phyloP scores from a whole-genome alignment of 92 coral and sea anemone species.

The Heteractis magnifica region DNA sequence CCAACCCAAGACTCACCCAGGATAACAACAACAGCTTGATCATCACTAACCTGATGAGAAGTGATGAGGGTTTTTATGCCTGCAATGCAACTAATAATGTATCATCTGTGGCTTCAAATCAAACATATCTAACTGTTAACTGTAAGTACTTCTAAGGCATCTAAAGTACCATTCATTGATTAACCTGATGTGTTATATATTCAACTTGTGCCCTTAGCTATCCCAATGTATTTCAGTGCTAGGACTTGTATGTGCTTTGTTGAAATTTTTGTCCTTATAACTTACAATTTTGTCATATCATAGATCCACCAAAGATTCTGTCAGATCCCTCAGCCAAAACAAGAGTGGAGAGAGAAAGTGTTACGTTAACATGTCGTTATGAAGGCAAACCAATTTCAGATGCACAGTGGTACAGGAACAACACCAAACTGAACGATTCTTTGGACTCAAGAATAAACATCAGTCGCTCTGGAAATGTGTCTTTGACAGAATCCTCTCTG shows the following conservation, averaged over 20 bases:
- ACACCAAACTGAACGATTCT: background rate
- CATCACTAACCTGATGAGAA: background rate
- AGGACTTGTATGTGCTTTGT: no score
- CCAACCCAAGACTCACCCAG: background rate
- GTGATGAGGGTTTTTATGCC: background rate
- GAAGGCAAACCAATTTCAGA: slow-evolving; percentile 29
- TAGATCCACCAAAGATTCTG: background rate
- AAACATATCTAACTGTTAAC: background rate
- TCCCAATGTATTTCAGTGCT: no score
- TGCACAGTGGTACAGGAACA: slow-evolving; percentile 12
- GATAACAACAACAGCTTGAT: background rate
- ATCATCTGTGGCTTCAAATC: background rate
- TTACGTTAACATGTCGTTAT: slow-evolving; percentile 21
- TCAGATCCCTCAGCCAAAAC: background rate
- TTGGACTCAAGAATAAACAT: slow-evolving; percentile 4
- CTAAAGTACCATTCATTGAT: background rate
- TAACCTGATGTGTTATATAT: no score
- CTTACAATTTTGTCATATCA: no score
- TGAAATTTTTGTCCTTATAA: no score
- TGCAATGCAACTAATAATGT: slow-evolving; percentile 3
- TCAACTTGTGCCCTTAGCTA: background rate
- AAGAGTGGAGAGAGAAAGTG: slow-evolving; percentile 11
- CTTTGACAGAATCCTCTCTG: slow-evolving; percentile 3
- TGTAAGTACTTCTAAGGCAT: background rate
- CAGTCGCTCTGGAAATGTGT: slow-evolving; percentile 3